Base-by-base conservation (phyloP, 2,797 vertebrate species). In the Microctenopoma steveboyesi region DNA sequence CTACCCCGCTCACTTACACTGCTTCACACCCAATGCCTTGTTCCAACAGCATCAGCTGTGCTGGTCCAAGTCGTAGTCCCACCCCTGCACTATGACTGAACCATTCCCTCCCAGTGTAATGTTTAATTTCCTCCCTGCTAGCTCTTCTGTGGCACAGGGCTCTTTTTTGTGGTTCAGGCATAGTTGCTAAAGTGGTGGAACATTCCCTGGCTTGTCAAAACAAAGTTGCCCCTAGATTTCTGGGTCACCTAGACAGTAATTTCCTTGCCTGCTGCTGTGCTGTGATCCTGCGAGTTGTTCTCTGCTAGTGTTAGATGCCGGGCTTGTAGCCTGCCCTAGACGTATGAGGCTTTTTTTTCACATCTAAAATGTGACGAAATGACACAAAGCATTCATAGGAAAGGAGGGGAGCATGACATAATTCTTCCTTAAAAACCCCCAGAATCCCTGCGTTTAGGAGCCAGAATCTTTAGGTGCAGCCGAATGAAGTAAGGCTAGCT, bases 161-260 rank as follows among this genome's bases (percentile, higher is more conserved):
- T 89, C 90, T 92, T 92, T 93, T 90, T 93, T 93, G 92, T 91
- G 91, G 92, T 94, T 49, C 48, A 88, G 71, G 81, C 83, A 82
- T 79, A 86, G 85, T 91, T 90, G 85, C 88, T 89, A 87, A 91
- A 93, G 90, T 89, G 91, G 87, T 90, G 85, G 92, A 93, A 92
- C 88, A 87, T 89, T 92, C 86, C 82, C 86, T 86, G 81, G 86
- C 93, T 94, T 94, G 91, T 94, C 93, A 92, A 94, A 94, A 94
- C 92, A 94, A 92, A 93, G 92, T 92, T 94, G 91, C 90, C 91
- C 92, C 88, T 91, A 88, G 88, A 94, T 93, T 93, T 93, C 86
- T 93, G 92, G 93, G 93, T 95, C 93, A 94, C 88, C 89, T 89
- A 84, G 85, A 91, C 86, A 84, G 89, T 91, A 92, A 93, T 92